Conservation (phyloP, 2,888 invertebrate species). For the Fissipunctia ypsillon region DNA sequence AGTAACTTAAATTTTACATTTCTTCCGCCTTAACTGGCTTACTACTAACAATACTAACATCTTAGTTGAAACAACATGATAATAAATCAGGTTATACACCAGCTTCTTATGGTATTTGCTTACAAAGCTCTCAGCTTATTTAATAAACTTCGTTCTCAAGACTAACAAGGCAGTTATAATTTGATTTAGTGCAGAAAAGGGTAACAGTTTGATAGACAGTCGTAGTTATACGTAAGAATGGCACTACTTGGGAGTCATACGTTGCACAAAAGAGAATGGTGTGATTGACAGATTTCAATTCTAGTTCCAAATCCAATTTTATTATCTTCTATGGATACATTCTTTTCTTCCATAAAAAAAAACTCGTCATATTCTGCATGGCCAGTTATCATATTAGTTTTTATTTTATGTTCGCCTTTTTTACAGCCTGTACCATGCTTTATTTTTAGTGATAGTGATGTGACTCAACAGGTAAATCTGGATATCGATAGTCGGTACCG, state of each 20-base stretch:
- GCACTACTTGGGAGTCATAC: constrained; percentile 15
- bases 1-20: constrained; percentile 22
- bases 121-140: constrained; percentile 54
- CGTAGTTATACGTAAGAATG: constrained; percentile 15
- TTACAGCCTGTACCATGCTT: constrained; percentile 7
- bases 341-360: background rate
- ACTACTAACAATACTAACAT: constrained; percentile 32
- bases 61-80: constrained; percentile 46
- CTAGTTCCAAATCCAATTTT: constrained; percentile 27
- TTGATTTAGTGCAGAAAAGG: constrained; percentile 57
- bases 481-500: constrained; percentile 65
- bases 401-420: background rate
- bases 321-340: background rate
- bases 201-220: constrained; percentile 51
- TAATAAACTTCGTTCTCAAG: constrained; percentile 43
- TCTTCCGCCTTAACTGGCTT: constrained; percentile 27
- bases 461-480: constrained; percentile 53
- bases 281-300: constrained; percentile 16
- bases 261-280: constrained; percentile 39
- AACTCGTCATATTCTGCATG: constrained; percentile 1
- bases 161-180: constrained; percentile 61
- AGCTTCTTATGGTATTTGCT: constrained; percentile 36
- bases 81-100: constrained; percentile 50
- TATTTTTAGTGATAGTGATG: constrained; percentile 57
- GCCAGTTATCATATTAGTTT: constrained; percentile 19